Evolutionary conservation across 1,140 invertebrate genomes (phyloP).

Genomic region (Manduca sexta): DNA sequence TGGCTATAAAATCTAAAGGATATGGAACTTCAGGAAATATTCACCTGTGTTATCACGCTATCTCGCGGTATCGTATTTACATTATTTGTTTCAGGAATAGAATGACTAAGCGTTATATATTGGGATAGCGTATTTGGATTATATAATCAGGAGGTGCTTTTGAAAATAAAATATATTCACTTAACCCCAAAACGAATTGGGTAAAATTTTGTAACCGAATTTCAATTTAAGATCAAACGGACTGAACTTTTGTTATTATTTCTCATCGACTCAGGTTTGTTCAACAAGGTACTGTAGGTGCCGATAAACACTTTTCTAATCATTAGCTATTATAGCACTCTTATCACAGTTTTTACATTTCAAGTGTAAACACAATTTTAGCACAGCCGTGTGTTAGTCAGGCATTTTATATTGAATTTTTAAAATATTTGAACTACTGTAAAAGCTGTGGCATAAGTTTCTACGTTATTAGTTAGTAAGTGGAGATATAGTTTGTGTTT

Average conservation of each 20-base stretch:
- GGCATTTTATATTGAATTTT: slow-evolving; percentile 1
- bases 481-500: slow-evolving; percentile 25
- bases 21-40: too few relatives aligned
- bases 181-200: too few relatives aligned
- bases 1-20: too few relatives aligned
- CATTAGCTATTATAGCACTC: slow-evolving; percentile 36
- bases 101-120: too few relatives aligned
- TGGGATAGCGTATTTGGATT: too few relatives aligned
- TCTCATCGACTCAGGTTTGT: slow-evolving; percentile 37
- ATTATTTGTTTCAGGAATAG: too few relatives aligned
- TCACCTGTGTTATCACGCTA: too few relatives aligned
- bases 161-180: too few relatives aligned
- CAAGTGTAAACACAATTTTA: slow-evolving; percentile 10
- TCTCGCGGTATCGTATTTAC: too few relatives aligned
- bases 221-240: too few relatives aligned
- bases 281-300: slow-evolving; percentile 50
- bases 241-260: slow-evolving; percentile 12
- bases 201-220: too few relatives aligned
- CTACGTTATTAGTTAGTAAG: slow-evolving; percentile 34
- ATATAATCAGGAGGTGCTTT: too few relatives aligned
- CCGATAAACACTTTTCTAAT: slow-evolving; percentile 31
- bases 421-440: slow-evolving; percentile 27
- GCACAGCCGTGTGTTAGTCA: slow-evolving; percentile 22
- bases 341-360: slow-evolving; percentile 50
- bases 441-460: slow-evolving; percentile 46